Evolutionary conservation across 2,797 vertebrate genomes (phyloP), one percentile per base, ranked within the genome.

Genomic region (Lithobates sylvaticus): DNA sequence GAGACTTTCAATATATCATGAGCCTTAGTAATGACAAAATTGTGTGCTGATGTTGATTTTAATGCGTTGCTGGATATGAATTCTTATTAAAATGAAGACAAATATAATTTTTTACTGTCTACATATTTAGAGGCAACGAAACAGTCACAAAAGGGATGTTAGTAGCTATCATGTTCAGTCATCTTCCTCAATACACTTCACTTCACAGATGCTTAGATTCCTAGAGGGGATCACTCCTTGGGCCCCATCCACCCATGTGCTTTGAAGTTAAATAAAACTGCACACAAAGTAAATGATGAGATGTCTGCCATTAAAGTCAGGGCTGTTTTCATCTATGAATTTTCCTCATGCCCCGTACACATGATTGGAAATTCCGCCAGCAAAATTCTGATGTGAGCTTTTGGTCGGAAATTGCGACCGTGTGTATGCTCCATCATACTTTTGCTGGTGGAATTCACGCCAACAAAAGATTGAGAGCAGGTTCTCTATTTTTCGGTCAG

Each of bases 1-100:
- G 32, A 54, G 78, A 81, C 47, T 68, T 54, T 58, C 78, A 72
- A 58, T 81, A 71, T 71, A 71, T 81, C 68, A 54, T 50, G 32
- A 32, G 50, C 27, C 21, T 58, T 58, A 58, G 58, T 81, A 71
- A 58, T 81, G 68, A 44, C 78, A 81, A 58, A 54, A 81, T 5
- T 81, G 21, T 58, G 69, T 69, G 39, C 47, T 71, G 13, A 47
- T 58, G 42, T 81, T 79, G 15, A 79, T 34, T 71, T 69, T 29
- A 32, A 71, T 58, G 44, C 71, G 47, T 54, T 71, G 42, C 10
- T 71, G 21, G 13, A 26, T 71, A 32, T 10, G 44, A 29, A 29
- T 71, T 29, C 65, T 50, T 70, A 18, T 54, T 50, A 26, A 78
- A 67, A 15, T 27, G 36, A 77, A 64, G n/a, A 44, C 39, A 42